These are phyloP conservation scores for Bombus cullumanus DNA, from an alignment of 1,140 invertebrate species.

Conservation along the genomic window DNA sequence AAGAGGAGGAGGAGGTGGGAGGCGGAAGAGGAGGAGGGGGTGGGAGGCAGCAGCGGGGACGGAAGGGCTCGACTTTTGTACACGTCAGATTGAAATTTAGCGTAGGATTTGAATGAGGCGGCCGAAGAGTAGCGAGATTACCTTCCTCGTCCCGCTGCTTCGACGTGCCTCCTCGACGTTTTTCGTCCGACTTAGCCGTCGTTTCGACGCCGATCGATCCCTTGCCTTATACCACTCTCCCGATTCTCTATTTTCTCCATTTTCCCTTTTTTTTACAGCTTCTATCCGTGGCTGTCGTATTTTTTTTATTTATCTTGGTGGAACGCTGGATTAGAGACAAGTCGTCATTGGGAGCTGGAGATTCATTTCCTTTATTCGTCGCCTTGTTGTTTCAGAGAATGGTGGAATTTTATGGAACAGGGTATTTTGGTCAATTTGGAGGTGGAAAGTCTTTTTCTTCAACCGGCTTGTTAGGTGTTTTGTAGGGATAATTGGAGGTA, in stretches of 20 bases:
- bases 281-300: not conserved
- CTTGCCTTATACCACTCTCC: conserved; percentile 26
- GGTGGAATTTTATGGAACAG: not conserved
- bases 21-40: not conserved
- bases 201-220: conserved; percentile 57
- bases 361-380: conserved; percentile 20
- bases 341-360: not conserved
- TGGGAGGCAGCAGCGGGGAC: conserved; percentile 29
- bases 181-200: conserved; percentile 62
- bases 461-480: not conserved
- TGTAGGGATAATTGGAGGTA: not conserved
- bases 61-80: conserved; percentile 73
- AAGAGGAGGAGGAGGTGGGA: not conserved
- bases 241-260: conserved; percentile 23
- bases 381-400: not conserved
- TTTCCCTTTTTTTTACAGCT: not conserved
- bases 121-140: conserved; percentile 75
- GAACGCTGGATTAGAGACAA: not conserved
- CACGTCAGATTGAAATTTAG: conserved; percentile 79
- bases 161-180: conserved; percentile 55
- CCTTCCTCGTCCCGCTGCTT: conserved; percentile 67
- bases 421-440: not conserved
- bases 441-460: accelerated
- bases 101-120: conserved; percentile 74
- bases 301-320: conserved; percentile 5